Evolutionary conservation across 2,797 vertebrate species (phyloP).

Genomic region (Natrix natrix): DNA sequence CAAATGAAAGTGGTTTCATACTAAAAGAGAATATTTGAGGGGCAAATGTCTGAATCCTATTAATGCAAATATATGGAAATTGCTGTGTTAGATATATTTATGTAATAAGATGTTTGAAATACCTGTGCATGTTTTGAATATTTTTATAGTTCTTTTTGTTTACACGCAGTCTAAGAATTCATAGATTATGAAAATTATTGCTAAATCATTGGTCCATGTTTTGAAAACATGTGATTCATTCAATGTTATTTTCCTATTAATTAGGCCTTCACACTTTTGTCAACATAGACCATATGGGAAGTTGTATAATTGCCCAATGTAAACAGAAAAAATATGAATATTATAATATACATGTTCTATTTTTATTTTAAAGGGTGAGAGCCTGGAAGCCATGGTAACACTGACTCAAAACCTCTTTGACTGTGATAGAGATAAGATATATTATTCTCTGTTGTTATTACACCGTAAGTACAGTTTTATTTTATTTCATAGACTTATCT

Average conservation of each 20-base stretch:
- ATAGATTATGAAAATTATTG: neutral
- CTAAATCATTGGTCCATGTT: neutral
- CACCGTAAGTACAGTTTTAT: conserved; percentile 79
- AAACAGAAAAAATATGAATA: conserved; percentile 4
- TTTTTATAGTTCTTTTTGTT: neutral
- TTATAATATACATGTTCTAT: neutral
- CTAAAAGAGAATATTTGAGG: neutral
- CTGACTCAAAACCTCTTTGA: conserved; percentile 88
- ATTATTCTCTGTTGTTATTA: conserved; percentile 79
- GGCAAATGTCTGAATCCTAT: neutral
- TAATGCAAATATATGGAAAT: neutral
- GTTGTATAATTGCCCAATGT: neutral
- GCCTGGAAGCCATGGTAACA: conserved; percentile 87
- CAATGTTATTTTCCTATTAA: neutral
- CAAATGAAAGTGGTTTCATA: neutral
- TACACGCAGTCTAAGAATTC: neutral
- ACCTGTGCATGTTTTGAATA: neutral
- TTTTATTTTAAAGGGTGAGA: conserved; percentile 74
- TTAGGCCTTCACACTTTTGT: neutral
- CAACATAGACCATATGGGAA: neutral
- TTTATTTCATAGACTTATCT: neutral
- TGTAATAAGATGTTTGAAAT: neutral
- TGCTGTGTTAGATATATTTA: neutral
- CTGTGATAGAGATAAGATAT: conserved; percentile 92
- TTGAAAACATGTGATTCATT: neutral